Conservation (phyloP, 2,113 vertebrate genomes). For the Dasypus novemcinctus region DNA sequence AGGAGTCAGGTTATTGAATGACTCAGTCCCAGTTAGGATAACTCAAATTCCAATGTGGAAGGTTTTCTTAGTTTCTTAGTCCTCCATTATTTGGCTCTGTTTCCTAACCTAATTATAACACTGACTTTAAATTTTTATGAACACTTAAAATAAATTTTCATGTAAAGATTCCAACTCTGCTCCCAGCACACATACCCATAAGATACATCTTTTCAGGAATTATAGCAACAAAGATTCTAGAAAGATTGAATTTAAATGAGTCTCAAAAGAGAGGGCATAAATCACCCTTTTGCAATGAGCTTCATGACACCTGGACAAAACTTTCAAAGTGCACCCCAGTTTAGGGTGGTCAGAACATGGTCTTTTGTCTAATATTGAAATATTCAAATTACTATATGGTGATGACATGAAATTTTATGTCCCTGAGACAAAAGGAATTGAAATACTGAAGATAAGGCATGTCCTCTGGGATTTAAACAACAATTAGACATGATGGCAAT, state of each 20-base stretch:
- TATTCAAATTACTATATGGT: not conserved
- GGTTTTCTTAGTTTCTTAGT: not conserved
- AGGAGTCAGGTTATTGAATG: not conserved
- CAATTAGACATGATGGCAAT: not conserved
- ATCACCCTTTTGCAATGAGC: not conserved
- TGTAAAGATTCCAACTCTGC: not conserved
- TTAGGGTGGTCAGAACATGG: not conserved
- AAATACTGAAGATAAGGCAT: not conserved
- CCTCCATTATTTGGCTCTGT: not conserved
- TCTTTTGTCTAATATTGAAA: not conserved
- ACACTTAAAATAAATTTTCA: not conserved
- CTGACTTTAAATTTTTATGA: not conserved
- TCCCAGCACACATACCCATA: not conserved
- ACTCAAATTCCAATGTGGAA: not conserved
- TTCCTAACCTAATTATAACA: not conserved
- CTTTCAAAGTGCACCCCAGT: not conserved
- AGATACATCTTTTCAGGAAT: not conserved
- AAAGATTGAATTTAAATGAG: not conserved
- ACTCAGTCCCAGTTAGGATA: not conserved
- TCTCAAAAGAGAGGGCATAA: not conserved
- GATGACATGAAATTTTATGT: not conserved
- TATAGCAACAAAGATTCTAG: not conserved
- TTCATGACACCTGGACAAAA: not conserved
- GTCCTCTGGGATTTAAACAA: not conserved
- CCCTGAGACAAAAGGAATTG: not conserved